Conservation (phyloP, 2,797 vertebrate genomes). For the Clarias platycephalus region DNA sequence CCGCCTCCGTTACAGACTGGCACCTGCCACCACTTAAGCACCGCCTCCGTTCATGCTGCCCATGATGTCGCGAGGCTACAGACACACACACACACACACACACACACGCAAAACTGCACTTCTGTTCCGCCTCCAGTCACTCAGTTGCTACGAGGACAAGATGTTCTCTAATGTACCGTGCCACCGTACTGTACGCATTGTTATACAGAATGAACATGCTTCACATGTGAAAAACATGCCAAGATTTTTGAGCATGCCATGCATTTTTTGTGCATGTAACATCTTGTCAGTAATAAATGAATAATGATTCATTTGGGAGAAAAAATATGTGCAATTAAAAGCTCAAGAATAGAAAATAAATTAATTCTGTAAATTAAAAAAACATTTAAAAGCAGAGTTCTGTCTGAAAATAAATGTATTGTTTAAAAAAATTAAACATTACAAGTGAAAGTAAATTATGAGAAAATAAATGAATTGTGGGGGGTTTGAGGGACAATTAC, state of each 20-base stretch:
- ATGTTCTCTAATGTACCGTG: slow-evolving; percentile 17
- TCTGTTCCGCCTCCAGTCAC: slow-evolving; percentile 24
- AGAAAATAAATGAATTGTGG: background rate
- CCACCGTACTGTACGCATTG: background rate
- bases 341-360: background rate
- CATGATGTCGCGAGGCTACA: background rate
- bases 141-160: slow-evolving; percentile 9
- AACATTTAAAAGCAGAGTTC: background rate
- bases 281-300: background rate
- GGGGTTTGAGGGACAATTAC: background rate
- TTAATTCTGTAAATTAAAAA: background rate
- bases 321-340: background rate
- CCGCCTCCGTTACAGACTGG: slow-evolving; percentile 62
- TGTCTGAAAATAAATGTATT: background rate
- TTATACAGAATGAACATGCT: background rate
- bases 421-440: background rate
- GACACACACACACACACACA: slow-evolving; percentile 22
- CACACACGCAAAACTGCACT: background rate
- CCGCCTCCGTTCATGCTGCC: slow-evolving; percentile 27
- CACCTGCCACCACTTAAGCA: slow-evolving; percentile 36
- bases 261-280: background rate
- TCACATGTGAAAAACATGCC: background rate
- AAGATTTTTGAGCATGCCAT: background rate
- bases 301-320: background rate
- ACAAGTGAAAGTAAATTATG: background rate